phyloP scores from a whole-genome alignment of 2,113 vertebrate species.

The Paramisgurnus dabryanus region DNA sequence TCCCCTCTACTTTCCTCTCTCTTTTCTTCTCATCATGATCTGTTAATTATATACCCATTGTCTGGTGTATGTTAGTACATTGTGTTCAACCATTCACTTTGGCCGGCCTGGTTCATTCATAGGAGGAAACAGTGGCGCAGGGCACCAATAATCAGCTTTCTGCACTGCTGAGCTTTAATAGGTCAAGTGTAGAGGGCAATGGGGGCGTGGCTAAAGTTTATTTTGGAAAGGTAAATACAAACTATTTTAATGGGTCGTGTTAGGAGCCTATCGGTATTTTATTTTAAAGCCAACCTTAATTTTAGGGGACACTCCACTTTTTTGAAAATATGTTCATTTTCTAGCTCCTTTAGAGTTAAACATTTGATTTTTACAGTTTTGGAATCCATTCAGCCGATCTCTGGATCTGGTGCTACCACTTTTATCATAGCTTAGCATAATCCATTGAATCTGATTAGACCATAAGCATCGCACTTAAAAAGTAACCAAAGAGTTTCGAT shows the following conservation, averaged over 20 bases:
- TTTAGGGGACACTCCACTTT: background rate
- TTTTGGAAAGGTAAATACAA: conserved; percentile 13
- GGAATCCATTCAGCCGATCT: too few species aligned
- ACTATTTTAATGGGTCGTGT: background rate
- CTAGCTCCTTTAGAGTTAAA: too few species aligned
- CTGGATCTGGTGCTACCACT: too few species aligned
- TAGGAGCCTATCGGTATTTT: background rate
- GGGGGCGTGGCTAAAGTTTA: background rate
- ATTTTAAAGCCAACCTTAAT: background rate
- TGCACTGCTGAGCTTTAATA: conserved; percentile 12
- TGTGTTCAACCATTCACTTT: conserved; percentile 23
- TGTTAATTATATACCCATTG: conserved; percentile 44
- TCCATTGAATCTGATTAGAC: too few species aligned
- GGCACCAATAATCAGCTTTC: conserved; percentile 26
- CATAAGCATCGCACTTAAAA: too few species aligned
- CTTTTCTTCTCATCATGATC: conserved; percentile 37
- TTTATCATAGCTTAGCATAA: too few species aligned
- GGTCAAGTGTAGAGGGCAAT: conserved; percentile 18
- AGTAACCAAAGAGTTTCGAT: too few species aligned
- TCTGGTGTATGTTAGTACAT: conserved; percentile 24
- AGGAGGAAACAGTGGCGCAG: conserved; percentile 18
- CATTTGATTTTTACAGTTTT: too few species aligned
- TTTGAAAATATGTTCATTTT: too few species aligned
- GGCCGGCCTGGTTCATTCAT: conserved; percentile 23
- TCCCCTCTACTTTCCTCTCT: conserved; percentile 12